Evolutionary conservation across 2,888 invertebrate species (phyloP).

Genomic region (Drosophila putrida): DNA sequence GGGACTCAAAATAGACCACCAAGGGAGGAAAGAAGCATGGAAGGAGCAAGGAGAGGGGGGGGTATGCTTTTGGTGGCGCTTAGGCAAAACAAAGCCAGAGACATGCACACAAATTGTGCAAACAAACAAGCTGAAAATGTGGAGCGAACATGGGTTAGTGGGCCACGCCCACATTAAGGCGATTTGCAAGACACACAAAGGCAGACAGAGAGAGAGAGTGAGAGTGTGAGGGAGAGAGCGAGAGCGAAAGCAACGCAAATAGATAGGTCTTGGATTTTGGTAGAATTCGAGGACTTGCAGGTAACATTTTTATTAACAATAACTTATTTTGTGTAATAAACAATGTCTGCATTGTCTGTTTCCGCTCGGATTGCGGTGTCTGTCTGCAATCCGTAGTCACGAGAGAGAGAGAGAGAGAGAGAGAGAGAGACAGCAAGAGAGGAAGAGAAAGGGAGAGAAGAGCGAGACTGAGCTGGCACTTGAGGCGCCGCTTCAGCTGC

Average conservation of each 20-base stretch:
- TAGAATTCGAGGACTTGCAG: conserved; percentile 30
- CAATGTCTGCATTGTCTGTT: conserved; percentile 55
- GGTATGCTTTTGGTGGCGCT: conserved; percentile 36
- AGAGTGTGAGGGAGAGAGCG: background rate
- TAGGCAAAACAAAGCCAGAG: conserved; percentile 45
- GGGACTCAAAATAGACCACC: background rate
- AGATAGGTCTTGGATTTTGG: conserved; percentile 18
- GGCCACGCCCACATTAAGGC: conserved; percentile 16
- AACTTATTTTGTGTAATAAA: conserved; percentile 68
- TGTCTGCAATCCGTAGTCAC: conserved; percentile 15
- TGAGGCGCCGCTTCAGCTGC: conserved; percentile 54
- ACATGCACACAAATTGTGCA: conserved; percentile 54
- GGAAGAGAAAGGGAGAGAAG: background rate
- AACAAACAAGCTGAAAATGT: conserved; percentile 35
- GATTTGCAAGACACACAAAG: background rate
- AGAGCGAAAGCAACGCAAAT: background rate
- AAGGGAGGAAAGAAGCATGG: background rate
- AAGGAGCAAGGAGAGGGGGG: background rate
- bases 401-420: background rate
- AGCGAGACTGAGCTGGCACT: conserved; percentile 44
- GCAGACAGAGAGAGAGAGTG: background rate
- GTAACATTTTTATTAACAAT: conserved; percentile 68
- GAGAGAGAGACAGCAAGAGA: too few relatives aligned
- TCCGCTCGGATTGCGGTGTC: conserved; percentile 17
- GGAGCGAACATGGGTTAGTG: background rate